Conservation (phyloP, 2,113 vertebrate genomes). For the Dipodomys merriami region DNA sequence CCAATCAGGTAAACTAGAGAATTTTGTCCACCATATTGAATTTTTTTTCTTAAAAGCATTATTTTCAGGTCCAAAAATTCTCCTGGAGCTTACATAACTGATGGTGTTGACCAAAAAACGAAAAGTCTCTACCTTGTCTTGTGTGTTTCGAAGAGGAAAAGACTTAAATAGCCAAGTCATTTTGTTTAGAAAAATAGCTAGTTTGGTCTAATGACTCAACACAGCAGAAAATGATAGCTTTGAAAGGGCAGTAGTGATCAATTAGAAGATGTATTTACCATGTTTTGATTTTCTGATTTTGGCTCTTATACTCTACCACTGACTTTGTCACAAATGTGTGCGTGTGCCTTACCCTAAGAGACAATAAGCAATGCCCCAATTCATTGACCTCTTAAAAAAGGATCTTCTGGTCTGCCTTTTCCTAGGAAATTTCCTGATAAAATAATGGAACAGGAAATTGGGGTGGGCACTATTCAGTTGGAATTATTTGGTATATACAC, state of each 20-base stretch:
- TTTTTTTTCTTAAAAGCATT: constrained; percentile 43
- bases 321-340: constrained; percentile 17
- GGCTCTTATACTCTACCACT: not conserved
- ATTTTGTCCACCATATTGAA: not conserved
- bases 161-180: constrained; percentile 41
- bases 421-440: constrained; percentile 44
- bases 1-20: not conserved
- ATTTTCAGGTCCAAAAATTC: constrained; percentile 24
- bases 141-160: constrained; percentile 55
- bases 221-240: constrained; percentile 70
- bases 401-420: not conserved
- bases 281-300: constrained; percentile 57
- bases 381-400: not conserved
- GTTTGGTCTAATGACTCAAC: constrained; percentile 61
- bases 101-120: constrained; percentile 15
- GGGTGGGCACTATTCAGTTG: not conserved
- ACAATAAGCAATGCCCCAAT: constrained; percentile 21
- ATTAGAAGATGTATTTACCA: constrained; percentile 51
- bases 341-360: not conserved
- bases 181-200: constrained; percentile 71
- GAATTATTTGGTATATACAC: not conserved
- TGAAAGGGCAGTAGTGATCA: constrained; percentile 50
- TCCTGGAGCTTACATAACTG: constrained; percentile 52
- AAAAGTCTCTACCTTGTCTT: constrained; percentile 45
- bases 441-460: constrained; percentile 38